Evolutionary conservation across 1,140 invertebrate genomes (phyloP), one percentile per base, ranked within the genome.

Genomic region (Euschistus heros): DNA sequence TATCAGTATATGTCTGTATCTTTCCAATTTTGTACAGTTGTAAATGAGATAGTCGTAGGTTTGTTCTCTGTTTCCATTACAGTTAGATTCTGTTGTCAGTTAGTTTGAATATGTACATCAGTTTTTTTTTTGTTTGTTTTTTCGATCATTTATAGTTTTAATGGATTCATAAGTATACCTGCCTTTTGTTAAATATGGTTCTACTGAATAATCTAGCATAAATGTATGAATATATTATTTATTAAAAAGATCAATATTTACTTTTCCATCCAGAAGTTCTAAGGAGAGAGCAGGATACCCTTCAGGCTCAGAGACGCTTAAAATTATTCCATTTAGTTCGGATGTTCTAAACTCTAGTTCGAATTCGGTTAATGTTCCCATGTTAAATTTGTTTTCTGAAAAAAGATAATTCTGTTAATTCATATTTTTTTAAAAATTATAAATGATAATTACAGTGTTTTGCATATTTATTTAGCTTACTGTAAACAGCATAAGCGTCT

Each of bases 321-420:
- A 72, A 15, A 97, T 75, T 8, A 94, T 79, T 4, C 92, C 92
- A 62, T 85, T 86, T 60, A 85, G 77, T 74, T 91, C 86, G 1
- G 86, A 86, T 8, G 90, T 94, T 67, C 89, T 80, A 73, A 95
- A 94, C 73, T 94, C 86, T 44, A 94, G 76, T 70, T 85, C 81
- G 27, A 95, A 73, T 69, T 91, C 86, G 46, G 89, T 75, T 24
- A 82, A 75, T 47, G 79, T 78, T 27, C 83, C 84, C 13, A 92
- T 77, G 68, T 84, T 81, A 71, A 88, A 90, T 68, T 85, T 79
- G 67, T 81, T 80, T 71, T 82, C 88, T 90, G 71, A 14, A 79
- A 61, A n/a, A 62, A 13, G 47, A 62, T 26, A 15, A 7, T 62
- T n/a, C 64, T 50, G 10, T 17, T 61, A 66, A 63, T 14, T 18